A percentile compares a stretch with the other conserved stretches of the same genome.
Evolutionary conservation across 2,113 vertebrate species (phyloP).

Genomic region (Burhinus oedicnemus): DNA sequence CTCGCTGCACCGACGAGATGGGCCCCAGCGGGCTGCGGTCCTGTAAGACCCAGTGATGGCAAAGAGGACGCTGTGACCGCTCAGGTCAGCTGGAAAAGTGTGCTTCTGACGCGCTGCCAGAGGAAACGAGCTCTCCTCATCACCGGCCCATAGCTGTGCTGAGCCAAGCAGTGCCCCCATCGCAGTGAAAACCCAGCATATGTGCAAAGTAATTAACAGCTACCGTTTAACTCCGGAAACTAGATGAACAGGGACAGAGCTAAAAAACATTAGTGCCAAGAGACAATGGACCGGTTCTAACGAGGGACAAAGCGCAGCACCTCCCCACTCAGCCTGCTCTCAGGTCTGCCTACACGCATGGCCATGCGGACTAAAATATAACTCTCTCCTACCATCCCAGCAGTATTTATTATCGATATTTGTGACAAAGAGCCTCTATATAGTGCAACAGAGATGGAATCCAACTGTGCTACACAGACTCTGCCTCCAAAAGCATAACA

Average conservation of each 20-base stretch:
- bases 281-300: neutral
- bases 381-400: neutral
- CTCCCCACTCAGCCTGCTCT: neutral
- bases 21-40: neutral
- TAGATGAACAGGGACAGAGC: neutral
- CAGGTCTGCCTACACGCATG: neutral
- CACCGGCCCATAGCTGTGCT: neutral
- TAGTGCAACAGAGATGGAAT: neutral
- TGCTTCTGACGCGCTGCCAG: neutral
- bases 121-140: neutral
- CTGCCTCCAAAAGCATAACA: neutral
- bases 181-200: neutral
- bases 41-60: neutral
- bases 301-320: neutral
- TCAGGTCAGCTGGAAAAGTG: neutral
- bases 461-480: neutral
- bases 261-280: neutral
- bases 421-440: neutral
- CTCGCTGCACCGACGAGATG: rapidly evolving
- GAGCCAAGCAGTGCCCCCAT: neutral
- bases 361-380: rapidly evolving
- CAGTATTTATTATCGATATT: neutral
- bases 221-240: neutral
- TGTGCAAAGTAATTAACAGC: constrained; percentile 8
- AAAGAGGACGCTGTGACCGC: neutral